Conservation (phyloP, 2,113 vertebrate species). For the Choloepus hoffmanni region DNA sequence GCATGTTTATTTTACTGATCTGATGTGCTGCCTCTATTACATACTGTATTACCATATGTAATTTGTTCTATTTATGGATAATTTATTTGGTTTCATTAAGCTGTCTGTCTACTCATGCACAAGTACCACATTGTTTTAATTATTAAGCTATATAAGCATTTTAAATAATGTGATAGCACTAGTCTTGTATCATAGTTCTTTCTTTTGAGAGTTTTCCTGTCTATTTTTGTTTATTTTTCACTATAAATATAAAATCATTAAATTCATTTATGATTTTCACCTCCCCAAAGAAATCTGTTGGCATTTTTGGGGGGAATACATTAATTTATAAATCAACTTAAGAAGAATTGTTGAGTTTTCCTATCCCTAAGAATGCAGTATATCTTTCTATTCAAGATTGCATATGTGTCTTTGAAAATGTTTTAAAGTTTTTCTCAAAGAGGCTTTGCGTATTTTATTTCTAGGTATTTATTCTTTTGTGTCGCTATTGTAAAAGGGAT, state of each 20-base stretch:
- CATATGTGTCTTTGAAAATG: background rate
- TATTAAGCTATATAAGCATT: background rate
- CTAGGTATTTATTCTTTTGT: background rate
- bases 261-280: too few species aligned
- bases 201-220: conserved; percentile 4
- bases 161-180: background rate
- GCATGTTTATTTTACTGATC: background rate
- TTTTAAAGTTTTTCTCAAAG: background rate
- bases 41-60: too few species aligned
- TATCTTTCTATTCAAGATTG: background rate
- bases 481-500: background rate
- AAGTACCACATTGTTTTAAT: background rate
- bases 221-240: conserved; percentile 24
- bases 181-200: background rate
- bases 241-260: background rate
- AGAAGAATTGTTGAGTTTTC: background rate
- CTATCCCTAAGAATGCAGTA: background rate
- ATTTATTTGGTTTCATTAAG: background rate
- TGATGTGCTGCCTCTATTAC: background rate
- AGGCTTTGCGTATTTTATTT: conserved; percentile 19
- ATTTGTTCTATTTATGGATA: too few species aligned
- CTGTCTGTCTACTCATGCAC: background rate
- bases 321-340: conserved; percentile 9
- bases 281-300: background rate
- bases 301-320: background rate